Evolutionary conservation across 2,113 vertebrate genomes (phyloP), one percentile per base, ranked within the genome.

Genomic region (Neoarius graeffei): DNA sequence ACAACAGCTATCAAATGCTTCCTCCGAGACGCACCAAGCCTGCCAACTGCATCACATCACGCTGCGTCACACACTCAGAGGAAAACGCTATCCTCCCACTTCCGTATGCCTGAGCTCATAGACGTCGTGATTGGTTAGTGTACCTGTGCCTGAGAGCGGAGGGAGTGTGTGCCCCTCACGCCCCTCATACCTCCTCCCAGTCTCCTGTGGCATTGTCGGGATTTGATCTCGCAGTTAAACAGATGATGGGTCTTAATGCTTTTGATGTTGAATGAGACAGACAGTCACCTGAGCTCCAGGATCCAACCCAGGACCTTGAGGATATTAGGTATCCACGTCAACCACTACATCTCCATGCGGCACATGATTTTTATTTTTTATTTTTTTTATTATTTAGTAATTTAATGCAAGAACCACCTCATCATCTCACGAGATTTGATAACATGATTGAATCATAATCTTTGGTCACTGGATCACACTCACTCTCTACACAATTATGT

Each of bases 391-490:
- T 42, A 42, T 42, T 42, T 42, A 42, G 42, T 42, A 42, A 42
- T 42, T 42, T 42, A 42, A 42, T 42, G 42, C 42, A 42, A 42
- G 3, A 42, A 13, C n/a, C 11, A 27, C 6, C n/a, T 69, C 66
- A 2, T 25, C 62, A 11, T 64, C 62, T 64, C 20, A 25, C 3
- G 23, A 25, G 62, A 64, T 64, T 66, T 66, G 23, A n/a, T 11
- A 66, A n/a, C 64, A n/a, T n/a, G 64, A 66, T 66, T n/a, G 62
- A 66, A 66, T 66, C 62, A 66, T 66, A 66, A 66, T 66, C 25
- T 5, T 66, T 0, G 8, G 25, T 66, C 62, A 66, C 2, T n/a
- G 25, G 25, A 66, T 66, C 25, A 6, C 23, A 25, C 20, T 25
- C 62, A 10, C 64, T 66, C 64, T 66, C 64, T 66, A 13, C 25